A percentile compares a stretch with the other conserved stretches of the same genome.
Evolutionary conservation across 2,113 vertebrate genomes (phyloP).

Genomic region (Antechinus flavipes): DNA sequence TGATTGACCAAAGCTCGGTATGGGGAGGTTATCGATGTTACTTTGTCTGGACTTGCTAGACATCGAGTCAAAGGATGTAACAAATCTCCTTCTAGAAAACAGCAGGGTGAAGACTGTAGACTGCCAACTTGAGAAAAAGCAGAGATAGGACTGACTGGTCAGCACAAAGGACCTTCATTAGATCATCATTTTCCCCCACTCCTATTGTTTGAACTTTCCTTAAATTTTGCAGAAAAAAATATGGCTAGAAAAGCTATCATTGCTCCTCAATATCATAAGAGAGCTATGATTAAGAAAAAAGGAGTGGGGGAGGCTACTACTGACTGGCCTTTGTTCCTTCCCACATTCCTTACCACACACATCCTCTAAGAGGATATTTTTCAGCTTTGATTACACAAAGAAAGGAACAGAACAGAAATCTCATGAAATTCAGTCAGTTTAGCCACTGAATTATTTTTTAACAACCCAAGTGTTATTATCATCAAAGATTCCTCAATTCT

Average conservation of each 20-base stretch:
- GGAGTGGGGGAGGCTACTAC: background rate
- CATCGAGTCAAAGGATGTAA: background rate
- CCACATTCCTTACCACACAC: background rate
- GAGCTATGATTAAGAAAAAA: conserved; percentile 1
- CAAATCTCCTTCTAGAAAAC: conserved; percentile 37
- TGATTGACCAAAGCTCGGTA: conserved; percentile 21
- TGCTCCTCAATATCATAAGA: background rate
- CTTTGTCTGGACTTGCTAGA: conserved; percentile 53
- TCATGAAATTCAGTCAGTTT: background rate
- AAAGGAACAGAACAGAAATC: conserved; percentile 38
- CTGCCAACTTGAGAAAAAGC: background rate
- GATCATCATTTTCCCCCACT: conserved; percentile 34
- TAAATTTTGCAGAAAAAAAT: background rate
- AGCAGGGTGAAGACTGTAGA: background rate
- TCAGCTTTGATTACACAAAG: conserved; percentile 17
- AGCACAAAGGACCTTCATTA: conserved; percentile 14
- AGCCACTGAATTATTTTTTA: background rate
- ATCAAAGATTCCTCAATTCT: background rate
- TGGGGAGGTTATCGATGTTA: conserved; percentile 18
- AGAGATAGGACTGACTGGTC: background rate
- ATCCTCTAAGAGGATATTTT: conserved; percentile 9
- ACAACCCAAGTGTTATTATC: background rate
- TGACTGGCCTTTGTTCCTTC: background rate
- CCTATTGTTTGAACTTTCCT: conserved; percentile 40
- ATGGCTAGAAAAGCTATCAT: background rate